phyloP scores from a whole-genome alignment of 2,113 vertebrate species.

The Tragulus kanchil region DNA sequence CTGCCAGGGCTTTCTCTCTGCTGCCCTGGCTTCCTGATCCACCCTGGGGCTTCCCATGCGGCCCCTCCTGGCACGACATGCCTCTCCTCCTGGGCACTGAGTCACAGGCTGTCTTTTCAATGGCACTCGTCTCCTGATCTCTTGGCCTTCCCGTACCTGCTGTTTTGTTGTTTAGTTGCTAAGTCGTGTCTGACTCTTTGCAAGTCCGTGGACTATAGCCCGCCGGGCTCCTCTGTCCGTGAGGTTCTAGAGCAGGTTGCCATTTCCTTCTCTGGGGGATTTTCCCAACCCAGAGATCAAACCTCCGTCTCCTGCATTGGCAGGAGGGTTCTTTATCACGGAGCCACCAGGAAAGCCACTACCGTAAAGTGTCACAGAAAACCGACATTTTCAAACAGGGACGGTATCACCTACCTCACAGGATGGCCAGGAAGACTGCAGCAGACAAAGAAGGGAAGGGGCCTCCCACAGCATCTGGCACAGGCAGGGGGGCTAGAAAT shows the following conservation, averaged over 20 bases:
- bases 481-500: background rate
- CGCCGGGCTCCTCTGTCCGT: background rate
- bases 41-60: background rate
- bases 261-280: background rate
- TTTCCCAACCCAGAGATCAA: background rate
- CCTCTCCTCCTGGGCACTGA: background rate
- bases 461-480: background rate
- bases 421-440: background rate
- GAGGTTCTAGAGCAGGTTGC: background rate
- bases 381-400: background rate
- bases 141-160: background rate
- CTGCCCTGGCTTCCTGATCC: accelerated
- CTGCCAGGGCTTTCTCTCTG: too few species aligned
- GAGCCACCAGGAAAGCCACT: background rate
- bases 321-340: background rate
- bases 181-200: too few species aligned
- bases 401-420: background rate
- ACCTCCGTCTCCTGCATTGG: background rate
- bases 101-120: background rate
- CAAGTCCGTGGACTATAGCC: background rate
- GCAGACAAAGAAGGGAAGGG: background rate
- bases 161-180: too few species aligned
- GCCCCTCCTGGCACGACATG: background rate
- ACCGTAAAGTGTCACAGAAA: background rate
- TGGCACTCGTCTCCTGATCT: background rate